A percentile compares a stretch with the other conserved stretches of the same genome.
Conservation (phyloP, 2,113 vertebrate species). For the Eurystomus gularis region DNA sequence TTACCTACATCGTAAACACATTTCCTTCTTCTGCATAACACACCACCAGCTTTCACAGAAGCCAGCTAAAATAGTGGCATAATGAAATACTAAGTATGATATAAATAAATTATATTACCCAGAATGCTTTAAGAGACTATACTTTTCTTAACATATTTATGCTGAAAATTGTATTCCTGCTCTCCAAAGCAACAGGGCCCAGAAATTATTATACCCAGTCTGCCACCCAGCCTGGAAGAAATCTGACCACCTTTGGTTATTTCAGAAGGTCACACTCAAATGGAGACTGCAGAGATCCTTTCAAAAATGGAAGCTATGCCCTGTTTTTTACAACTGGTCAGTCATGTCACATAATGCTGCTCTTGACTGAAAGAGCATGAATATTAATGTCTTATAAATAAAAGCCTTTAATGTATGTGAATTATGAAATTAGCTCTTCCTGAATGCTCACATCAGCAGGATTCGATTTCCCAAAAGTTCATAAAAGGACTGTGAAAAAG, state of each 20-base stretch:
- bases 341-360: not conserved
- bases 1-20: not conserved
- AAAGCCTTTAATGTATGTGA: conserved; percentile 1
- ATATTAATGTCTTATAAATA: conserved; percentile 7
- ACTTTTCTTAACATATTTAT: not conserved
- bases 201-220: not conserved
- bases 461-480: conserved; percentile 34
- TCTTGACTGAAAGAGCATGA: not conserved
- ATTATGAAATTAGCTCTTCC: conserved; percentile 18
- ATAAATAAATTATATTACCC: not conserved
- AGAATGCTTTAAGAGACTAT: not conserved
- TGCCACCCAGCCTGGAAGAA: not conserved
- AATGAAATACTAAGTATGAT: not conserved
- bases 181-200: not conserved
- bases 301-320: not conserved
- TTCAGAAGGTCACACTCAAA: not conserved
- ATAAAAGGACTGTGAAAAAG: not conserved
- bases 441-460: conserved; percentile 16
- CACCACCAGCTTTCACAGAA: not conserved
- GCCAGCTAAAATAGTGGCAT: not conserved
- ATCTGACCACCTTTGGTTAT: not conserved
- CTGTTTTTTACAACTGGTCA: not conserved
- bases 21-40: not conserved
- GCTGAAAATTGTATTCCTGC: not conserved
- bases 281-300: not conserved